These are phyloP conservation scores for Ypsolopha scabrella DNA, from an alignment of 2,888 invertebrate species.

Conservation along the genomic window DNA sequence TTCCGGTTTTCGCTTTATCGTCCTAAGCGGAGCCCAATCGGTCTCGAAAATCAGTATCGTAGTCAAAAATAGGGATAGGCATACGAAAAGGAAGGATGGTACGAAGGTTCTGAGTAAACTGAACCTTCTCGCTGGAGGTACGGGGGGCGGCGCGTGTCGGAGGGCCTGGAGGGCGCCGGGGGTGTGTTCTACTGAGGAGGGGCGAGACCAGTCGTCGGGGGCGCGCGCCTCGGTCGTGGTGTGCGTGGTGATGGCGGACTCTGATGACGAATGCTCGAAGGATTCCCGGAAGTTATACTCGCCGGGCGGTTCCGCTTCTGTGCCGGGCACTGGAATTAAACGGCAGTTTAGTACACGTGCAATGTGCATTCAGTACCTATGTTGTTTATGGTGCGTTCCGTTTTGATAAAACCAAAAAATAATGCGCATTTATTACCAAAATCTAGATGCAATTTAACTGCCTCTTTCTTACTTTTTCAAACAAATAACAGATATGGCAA, in stretches of 20 bases:
- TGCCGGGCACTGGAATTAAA: conserved; percentile 22
- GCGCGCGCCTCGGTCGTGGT: conserved; percentile 24
- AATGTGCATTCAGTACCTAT: too few relatives aligned
- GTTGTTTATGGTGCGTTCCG: too few relatives aligned
- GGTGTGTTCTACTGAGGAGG: conserved; percentile 58
- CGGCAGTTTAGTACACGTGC: too few relatives aligned
- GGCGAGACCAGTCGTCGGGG: conserved; percentile 38
- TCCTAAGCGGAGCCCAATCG: conserved; percentile 78
- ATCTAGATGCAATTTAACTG: too few relatives aligned
- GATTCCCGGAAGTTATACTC: conserved; percentile 83
- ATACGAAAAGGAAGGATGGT: conserved; percentile 82
- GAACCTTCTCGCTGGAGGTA: conserved; percentile 59
- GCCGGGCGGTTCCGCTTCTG: conserved; percentile 56
- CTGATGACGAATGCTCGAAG: conserved; percentile 84
- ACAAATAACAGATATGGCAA: too few relatives aligned
- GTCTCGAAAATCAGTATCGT: conserved; percentile 83
- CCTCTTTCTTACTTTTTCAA: too few relatives aligned
- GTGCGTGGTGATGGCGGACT: conserved; percentile 74
- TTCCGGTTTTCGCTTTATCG: conserved; percentile 81
- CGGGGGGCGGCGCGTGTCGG: conserved; percentile 23
- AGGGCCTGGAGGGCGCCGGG: conserved; percentile 25
- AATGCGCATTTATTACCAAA: too few relatives aligned
- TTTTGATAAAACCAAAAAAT: too few relatives aligned
- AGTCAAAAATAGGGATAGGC: conserved; percentile 75
- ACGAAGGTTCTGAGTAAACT: conserved; percentile 79